Evolutionary conservation across 2,113 vertebrate genomes (phyloP), one percentile per base, ranked within the genome.

Genomic region (Clarias gariepinus): DNA sequence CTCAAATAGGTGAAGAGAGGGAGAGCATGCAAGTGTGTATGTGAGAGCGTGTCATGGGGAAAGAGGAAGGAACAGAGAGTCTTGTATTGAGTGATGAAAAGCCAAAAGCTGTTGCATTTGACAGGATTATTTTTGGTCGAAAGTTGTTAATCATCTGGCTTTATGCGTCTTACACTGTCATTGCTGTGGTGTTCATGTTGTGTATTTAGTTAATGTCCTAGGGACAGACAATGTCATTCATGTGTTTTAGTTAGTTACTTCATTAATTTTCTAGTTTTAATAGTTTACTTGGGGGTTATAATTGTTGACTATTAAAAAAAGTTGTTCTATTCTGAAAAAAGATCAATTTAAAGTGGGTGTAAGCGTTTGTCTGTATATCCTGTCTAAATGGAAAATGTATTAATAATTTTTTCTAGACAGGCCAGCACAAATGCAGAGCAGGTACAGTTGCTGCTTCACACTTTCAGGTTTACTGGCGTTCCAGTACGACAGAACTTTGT

Each of bases 331-430:
- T 52, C 21, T 47, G 7, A 19, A 33, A 19, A 36, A 71, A 36
- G 30, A 69, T 25, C 52, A 78, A 18, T n/a, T 57, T 30, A 21
- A 33, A 8, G 55, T 58, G 9, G 3, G 6, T 30, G 16, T 30
- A 33, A 28, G 0, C 21, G 28, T 4, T 0, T 33, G 28, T 4
- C 16, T 55, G 52, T 96, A 96, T 94, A 90, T 93, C 95, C 95
- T 93, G 94, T 91, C 94, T 95, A 96, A 96, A 96, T 95, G 95
- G 95, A 94, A 93, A 95, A 96, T 95, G 95, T 94, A 96, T 96
- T 96, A 95, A 96, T 96, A 95, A 95, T 2, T 36, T 94, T 96
- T 96, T 74, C 19, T 25, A 25, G 21, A 52, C 23, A 12, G 41
- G 19, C 36, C 1, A 18, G 36, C 73, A 25, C 36, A 52, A 76